These are phyloP conservation scores for Tipula lateralis DNA, from an alignment of 2,888 invertebrate species.

Conservation along the genomic window DNA sequence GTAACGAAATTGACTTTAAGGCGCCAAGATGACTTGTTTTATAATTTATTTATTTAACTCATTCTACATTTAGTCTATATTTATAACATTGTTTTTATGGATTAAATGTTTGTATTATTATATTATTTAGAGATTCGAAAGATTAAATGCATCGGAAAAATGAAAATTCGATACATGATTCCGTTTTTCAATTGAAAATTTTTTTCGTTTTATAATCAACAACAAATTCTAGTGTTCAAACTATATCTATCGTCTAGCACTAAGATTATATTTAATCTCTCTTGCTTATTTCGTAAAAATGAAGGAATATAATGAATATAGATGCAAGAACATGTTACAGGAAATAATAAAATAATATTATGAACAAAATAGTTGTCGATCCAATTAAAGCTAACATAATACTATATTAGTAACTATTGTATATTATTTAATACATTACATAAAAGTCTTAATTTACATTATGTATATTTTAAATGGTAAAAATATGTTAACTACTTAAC, in stretches of 20 bases:
- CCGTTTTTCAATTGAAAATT: not conserved
- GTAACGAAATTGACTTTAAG: conserved; percentile 3
- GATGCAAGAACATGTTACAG: not conserved
- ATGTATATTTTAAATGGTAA: not conserved
- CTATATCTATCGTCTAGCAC: not conserved
- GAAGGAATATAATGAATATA: not conserved
- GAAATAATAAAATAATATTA: not conserved
- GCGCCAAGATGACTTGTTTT: not conserved
- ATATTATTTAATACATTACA: not conserved
- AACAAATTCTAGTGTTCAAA: not conserved
- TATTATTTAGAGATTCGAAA: not conserved
- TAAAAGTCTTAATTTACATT: not conserved
- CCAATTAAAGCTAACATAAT: not conserved
- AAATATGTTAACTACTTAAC: not conserved
- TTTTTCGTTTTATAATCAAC: not conserved
- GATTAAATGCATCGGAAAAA: not conserved
- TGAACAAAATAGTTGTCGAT: not conserved
- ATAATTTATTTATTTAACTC: not conserved
- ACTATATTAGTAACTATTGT: not conserved
- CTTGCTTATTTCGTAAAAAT: not conserved
- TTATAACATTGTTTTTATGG: not conserved
- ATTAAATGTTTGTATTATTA: not conserved
- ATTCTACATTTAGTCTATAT: not conserved
- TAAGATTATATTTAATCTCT: not conserved
- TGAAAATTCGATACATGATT: not conserved